Evolutionary conservation across 2,113 vertebrate genomes (phyloP).

Genomic region (Progne subis): DNA sequence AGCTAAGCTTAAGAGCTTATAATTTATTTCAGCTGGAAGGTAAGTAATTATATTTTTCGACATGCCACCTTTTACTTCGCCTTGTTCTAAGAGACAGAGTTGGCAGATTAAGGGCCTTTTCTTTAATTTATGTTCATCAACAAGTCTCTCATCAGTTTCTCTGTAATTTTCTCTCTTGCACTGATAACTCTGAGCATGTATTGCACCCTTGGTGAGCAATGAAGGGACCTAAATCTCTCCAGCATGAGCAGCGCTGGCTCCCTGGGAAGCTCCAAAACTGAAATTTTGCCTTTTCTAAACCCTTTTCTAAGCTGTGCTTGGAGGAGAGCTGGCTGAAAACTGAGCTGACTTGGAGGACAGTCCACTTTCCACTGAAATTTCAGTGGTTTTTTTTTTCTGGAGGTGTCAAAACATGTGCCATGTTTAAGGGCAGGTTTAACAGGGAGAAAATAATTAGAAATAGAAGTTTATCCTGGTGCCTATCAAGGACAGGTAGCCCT

Average conservation of each 20-base stretch:
- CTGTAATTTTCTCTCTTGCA: neutral
- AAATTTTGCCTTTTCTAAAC: neutral
- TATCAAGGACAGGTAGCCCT: neutral
- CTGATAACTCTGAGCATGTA: neutral
- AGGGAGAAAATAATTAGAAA: neutral
- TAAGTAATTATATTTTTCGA: neutral
- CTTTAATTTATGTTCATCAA: conserved; percentile 2
- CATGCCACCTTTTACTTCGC: neutral
- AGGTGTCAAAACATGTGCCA: neutral
- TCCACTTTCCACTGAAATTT: neutral
- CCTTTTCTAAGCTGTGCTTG: fast-evolving
- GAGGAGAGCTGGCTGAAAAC: neutral
- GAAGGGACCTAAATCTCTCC: neutral
- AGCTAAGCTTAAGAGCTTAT: neutral
- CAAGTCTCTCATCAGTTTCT: neutral
- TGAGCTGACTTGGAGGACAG: neutral
- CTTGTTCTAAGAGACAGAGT: neutral
- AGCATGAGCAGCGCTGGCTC: no score
- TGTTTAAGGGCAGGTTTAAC: neutral
- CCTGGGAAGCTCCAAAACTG: neutral
- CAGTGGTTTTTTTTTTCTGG: neutral
- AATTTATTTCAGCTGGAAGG: conserved; percentile 51
- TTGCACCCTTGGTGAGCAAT: neutral
- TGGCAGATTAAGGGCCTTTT: conserved; percentile 5
- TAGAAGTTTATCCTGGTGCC: neutral